Evolutionary conservation across 2,888 invertebrate genomes (phyloP), one percentile per base, ranked within the genome.

Genomic region (Desoria tigrina): DNA sequence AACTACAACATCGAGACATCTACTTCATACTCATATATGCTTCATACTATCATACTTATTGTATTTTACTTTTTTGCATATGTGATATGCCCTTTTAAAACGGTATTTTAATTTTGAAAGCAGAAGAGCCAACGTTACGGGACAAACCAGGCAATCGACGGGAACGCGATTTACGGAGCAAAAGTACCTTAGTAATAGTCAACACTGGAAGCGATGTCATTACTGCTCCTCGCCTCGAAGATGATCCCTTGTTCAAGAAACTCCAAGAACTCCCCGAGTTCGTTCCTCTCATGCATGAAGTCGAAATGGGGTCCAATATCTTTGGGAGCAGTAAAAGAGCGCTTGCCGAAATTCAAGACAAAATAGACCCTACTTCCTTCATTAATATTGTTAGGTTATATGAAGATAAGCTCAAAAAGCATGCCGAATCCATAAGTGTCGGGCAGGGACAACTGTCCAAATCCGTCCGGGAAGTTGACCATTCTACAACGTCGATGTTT

Each of bases 401-500:
- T 32, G 69, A 71, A 55, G 63, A 66, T 2, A 57, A 63, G 32
- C 39, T 72, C 6, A 64, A 65, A 42, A 66, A 50, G 23, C 54
- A 69, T 24, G 66, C 69, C n/a, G 61, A 68, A 7, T 37, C 28
- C 9, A 27, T 68, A 1, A 55, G 58, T 2, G 21, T 42, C 9
- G 64, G 63, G 39, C 75, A 75, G 60, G 58, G 39, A 6, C 42
- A 49, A 9, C 49, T 75, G 2, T 45, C 66, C 0, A 56, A 60
- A 45, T 55, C 54, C 21, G 51, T 72, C n/a, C 63, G 32, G 49
- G 72, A 74, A 32, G 83, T 87, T 7, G 92, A 93, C 78, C 81
- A 83, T 14, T 89, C 90, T 53, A 84, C 93, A 28, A 83, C 84
- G 0, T 87, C 86, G 49, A 81, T 94, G 2, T 85, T 90, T 75